Evolutionary conservation across 2,113 vertebrate genomes (phyloP), one percentile per base, ranked within the genome.

Genomic region (Zosterops borbonicus): DNA sequence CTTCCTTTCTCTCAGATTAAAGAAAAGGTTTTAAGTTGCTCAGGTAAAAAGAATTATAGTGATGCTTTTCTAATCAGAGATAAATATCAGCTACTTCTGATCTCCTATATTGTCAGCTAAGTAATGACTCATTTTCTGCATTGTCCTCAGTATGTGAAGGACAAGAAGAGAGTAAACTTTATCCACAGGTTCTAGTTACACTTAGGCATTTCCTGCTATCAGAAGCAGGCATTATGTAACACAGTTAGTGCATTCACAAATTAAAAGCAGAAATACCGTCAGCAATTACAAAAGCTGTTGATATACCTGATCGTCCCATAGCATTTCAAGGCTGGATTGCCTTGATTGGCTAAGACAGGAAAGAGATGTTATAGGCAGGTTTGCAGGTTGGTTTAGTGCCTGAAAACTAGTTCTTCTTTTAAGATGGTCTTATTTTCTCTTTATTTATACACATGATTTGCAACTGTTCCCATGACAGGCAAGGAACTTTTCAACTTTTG

Each of bases 81-180:
- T 96, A 97, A 97, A 64, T 87, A 97, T 96, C 96, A 79, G 74
- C 83, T 94, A 67, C 95, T 96, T 96, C 79, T 93, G 83, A 90
- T 96, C 85, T 91, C 60, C 76, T 91, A 63, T 73, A 92, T 92
- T 98, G 97, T 97, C 71, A 91, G 56, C 82, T 96, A 94, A 94
- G 96, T 89, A 97, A 95, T 83, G 96, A 97, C 94, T 97, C 64
- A 62, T 88, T 97, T 95, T 96, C 90, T 73, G 50, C 76, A 89
- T 97, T 97, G 95, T 97, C 96, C 92, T 96, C 69, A 55, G 60
- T 52, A 44, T 58, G 63, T 62, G 67, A 71, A 90, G 90, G 75
- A 94, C 94, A 92, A 96, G 92, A 83, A 68, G 78, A 94, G 52
- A 94, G 85, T 85, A 92, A 98, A 96, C 96, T 87, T 95, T 95